Base-by-base conservation (phyloP, 2,113 vertebrate genomes). In the Turnix velox region DNA sequence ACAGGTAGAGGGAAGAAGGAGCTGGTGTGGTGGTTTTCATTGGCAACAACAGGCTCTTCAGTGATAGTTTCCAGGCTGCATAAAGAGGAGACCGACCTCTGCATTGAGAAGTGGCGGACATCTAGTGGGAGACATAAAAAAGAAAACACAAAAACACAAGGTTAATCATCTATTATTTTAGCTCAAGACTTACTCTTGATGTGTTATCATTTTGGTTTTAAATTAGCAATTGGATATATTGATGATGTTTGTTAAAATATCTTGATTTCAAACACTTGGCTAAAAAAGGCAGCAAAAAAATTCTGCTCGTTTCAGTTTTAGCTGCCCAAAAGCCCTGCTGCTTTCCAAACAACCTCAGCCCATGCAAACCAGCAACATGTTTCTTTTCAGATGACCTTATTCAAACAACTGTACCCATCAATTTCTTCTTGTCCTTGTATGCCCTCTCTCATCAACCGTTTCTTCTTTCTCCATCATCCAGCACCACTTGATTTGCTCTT, bases 61-160 rank as follows among this genome's bases (percentile, higher is more conserved):
- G 97, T 96, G 74, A 98, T 98, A 37, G 98, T 98, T 96, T 98
- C 98, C 95, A 98, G 97, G 96, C 97, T 97, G 96, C 97, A 97
- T 92, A 97, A 97, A 83, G 98, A 98, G 80, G 97, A 95, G 91
- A 94, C 88, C 73, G 98, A 96, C 97, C 96, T 97, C 96, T 97
- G 98, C 48, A 94, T 74, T 37, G 97, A 97, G 90, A 96, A 93
- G 92, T 86, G 96, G 93, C 92, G 95, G 96, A 85, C 40, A 19
- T 97, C 99, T 99, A 30, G 48, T 19, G 52, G 67, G 91, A 92
- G 62, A 68, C 87, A 87, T 5, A 62, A 45, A 63, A 78, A 83
- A 87, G 87, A 67, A 87, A 51, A 69, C 76, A 42, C 4, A 92
- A 55, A 90, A 76, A 85, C 9, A 24, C 10, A 3, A 7, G 28